Percentiles rank a stretch among this genome's conserved stretches.
These are phyloP conservation scores for Prorops nasuta DNA, from an alignment of 1,140 invertebrate genomes.

Conservation along the genomic window DNA sequence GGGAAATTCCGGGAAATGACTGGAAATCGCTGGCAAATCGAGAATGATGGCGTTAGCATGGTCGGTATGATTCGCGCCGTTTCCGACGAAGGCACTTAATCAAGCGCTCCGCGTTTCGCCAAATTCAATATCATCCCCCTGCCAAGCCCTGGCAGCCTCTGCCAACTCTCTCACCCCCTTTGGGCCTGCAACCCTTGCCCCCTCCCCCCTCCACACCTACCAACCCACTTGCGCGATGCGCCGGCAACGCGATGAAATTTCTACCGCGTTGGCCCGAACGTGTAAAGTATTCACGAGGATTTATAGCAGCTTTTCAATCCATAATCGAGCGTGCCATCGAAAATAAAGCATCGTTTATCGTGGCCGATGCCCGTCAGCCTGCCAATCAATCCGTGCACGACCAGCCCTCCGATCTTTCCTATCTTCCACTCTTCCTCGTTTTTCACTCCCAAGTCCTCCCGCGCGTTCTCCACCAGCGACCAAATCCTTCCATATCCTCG, in stretches of 20 bases:
- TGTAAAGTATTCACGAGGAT: slow-evolving; percentile 32
- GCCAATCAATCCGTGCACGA: neutral
- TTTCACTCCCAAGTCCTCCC: neutral
- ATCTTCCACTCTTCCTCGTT: neutral
- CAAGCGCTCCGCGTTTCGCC: slow-evolving; percentile 22
- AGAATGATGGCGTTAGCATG: slow-evolving; percentile 9
- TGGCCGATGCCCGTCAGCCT: neutral
- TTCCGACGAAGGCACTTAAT: slow-evolving; percentile 21
- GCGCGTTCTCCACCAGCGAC: neutral
- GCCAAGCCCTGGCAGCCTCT: slow-evolving; percentile 3
- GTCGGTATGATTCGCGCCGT: slow-evolving; percentile 6
- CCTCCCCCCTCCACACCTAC: neutral
- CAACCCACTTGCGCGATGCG: slow-evolving; percentile 2
- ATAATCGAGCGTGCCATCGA: slow-evolving; percentile 18
- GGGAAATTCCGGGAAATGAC: neutral
- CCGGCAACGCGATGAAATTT: slow-evolving; percentile 25
- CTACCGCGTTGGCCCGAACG: slow-evolving; percentile 1
- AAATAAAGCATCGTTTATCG: slow-evolving; percentile 18
- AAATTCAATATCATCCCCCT: slow-evolving; percentile 27
- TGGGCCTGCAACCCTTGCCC: neutral
- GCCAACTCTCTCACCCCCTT: neutral
- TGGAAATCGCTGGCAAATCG: slow-evolving; percentile 9
- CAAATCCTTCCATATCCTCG: neutral
- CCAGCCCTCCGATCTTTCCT: neutral
- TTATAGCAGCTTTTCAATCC: slow-evolving; percentile 28